Percentiles rank a stretch among this genome's conserved stretches.
phyloP scores from a whole-genome alignment of 2,888 invertebrate species.

The Candidula unifasciata region DNA sequence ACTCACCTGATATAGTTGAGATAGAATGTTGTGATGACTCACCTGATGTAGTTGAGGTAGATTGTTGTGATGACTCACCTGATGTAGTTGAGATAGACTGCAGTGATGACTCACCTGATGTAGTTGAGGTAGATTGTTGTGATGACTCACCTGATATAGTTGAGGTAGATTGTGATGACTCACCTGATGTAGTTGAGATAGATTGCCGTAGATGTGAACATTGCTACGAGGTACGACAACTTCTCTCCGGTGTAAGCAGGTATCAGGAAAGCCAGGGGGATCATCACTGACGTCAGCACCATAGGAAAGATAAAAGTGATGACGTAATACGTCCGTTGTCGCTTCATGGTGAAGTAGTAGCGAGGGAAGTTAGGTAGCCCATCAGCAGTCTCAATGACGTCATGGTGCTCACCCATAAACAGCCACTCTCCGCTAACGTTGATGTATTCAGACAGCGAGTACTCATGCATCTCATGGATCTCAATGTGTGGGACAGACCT shows the following conservation, averaged over 20 bases:
- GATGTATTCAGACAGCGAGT: not conserved
- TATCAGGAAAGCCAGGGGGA: slow-evolving; percentile 19
- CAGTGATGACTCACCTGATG: too few relatives aligned
- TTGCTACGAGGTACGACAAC: slow-evolving; percentile 11
- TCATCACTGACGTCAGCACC: slow-evolving; percentile 22
- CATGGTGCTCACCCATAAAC: not conserved
- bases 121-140: too few relatives aligned
- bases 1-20: too few relatives aligned
- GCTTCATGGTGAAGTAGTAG: not conserved
- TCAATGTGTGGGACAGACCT: not conserved
- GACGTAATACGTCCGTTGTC: slow-evolving; percentile 8
- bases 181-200: slow-evolving; percentile 27
- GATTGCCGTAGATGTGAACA: slow-evolving; percentile 23
- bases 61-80: too few relatives aligned
- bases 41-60: too few relatives aligned
- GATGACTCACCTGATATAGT: too few relatives aligned
- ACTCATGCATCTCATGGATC: not conserved
- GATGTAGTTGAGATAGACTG: too few relatives aligned
- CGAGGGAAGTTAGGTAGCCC: not conserved
- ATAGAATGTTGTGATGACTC: not conserved
- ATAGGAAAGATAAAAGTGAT: slow-evolving; percentile 27
- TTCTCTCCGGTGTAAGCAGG: slow-evolving; percentile 25
- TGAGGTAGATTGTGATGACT: too few relatives aligned
- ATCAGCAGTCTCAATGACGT: not conserved
- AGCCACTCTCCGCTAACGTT: slow-evolving; percentile 11